A percentile compares a stretch with the other conserved stretches of the same genome.
Evolutionary conservation across 2,113 vertebrate genomes (phyloP).

Genomic region (Ptilorrhoa leucosticta): DNA sequence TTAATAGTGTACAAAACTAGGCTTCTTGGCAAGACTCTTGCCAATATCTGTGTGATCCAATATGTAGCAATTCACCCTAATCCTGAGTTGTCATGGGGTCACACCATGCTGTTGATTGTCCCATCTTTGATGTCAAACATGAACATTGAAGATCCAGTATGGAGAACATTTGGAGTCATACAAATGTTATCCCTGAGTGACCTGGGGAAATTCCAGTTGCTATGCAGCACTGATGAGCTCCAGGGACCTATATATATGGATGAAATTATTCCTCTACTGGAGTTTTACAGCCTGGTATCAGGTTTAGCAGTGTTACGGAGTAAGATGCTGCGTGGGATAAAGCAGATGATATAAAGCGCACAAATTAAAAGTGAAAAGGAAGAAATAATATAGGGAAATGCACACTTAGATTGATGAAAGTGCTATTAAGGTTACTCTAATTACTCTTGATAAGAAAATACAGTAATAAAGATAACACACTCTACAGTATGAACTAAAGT

Average conservation of each 20-base stretch:
- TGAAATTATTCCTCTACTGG: background rate
- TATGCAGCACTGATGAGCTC: background rate
- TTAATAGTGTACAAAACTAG: background rate
- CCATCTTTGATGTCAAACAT: background rate
- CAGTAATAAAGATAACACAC: background rate
- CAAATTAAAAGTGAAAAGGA: background rate
- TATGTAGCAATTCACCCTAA: background rate
- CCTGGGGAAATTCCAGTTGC: background rate
- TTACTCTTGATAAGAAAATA: background rate
- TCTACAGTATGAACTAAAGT: background rate
- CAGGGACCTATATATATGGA: background rate
- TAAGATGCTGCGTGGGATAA: background rate
- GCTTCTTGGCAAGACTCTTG: background rate
- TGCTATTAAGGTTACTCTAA: background rate
- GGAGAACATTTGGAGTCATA: background rate
- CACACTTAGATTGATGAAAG: background rate
- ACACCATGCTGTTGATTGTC: background rate
- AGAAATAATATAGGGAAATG: background rate
- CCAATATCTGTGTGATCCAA: rapidly evolving
- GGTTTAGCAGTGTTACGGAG: background rate
- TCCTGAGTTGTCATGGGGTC: background rate
- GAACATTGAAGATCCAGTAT: rapidly evolving
- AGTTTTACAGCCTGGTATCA: background rate
- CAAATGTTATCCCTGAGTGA: rapidly evolving
- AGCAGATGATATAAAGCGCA: background rate